These are phyloP conservation scores for Hycleus cichorii DNA, from an alignment of 1,140 invertebrate species.

Conservation along the genomic window DNA sequence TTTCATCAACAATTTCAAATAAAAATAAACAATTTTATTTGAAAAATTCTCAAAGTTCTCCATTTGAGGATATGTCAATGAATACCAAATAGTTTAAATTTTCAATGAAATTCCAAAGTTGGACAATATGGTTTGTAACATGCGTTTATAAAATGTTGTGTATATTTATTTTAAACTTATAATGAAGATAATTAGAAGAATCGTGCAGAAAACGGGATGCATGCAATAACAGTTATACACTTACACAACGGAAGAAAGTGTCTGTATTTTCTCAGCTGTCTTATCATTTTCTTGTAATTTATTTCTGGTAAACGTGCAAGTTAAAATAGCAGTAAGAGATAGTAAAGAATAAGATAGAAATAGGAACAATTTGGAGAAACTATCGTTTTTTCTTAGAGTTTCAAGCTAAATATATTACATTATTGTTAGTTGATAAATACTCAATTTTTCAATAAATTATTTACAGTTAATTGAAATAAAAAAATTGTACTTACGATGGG, in stretches of 20 bases:
- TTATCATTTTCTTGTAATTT: slow-evolving; percentile 25
- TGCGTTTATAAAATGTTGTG: too few relatives aligned
- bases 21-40: not conserved
- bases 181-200: too few relatives aligned
- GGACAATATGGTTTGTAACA: too few relatives aligned
- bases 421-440: not conserved
- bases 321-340: slow-evolving; percentile 10
- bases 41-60: not conserved
- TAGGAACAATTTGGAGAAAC: not conserved
- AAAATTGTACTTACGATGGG: slow-evolving; percentile 58
- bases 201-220: not conserved
- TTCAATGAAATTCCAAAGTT: too few relatives aligned
- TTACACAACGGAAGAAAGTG: slow-evolving; percentile 26
- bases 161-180: too few relatives aligned
- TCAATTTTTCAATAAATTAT: not conserved
- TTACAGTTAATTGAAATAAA: not conserved
- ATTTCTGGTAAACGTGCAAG: slow-evolving; percentile 20
- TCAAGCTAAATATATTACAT: not conserved
- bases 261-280: slow-evolving; percentile 21
- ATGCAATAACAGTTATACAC: slow-evolving; percentile 9
- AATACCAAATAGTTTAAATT: too few relatives aligned
- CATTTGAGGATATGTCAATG: too few relatives aligned
- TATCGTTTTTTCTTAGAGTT: not conserved
- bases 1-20: too few relatives aligned
- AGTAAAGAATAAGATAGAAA: slow-evolving; percentile 1